Conservation (phyloP, 2,888 invertebrate genomes). For the Papilio gigon region DNA sequence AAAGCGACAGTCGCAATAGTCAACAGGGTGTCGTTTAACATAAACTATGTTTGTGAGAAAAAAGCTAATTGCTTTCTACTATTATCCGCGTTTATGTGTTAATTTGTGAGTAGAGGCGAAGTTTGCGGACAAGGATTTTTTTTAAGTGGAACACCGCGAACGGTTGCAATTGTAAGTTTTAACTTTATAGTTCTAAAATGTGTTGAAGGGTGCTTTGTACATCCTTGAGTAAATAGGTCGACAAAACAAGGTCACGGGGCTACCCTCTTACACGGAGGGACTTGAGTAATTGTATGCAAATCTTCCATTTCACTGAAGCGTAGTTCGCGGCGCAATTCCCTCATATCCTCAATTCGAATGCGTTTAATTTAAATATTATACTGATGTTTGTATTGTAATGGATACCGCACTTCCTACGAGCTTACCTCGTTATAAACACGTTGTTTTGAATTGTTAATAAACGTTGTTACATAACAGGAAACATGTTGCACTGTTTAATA, state of each 20-base stretch:
- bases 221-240: constrained; percentile 13
- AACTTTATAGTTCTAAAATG: no score
- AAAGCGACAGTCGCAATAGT: no score
- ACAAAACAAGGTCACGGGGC: not conserved
- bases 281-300: constrained; percentile 3
- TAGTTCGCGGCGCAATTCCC: constrained; percentile 23
- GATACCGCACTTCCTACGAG: constrained; percentile 31
- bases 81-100: no score
- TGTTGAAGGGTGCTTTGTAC: no score
- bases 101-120: no score
- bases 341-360: constrained; percentile 28
- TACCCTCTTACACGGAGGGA: not conserved
- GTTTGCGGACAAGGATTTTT: no score
- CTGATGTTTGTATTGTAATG: constrained; percentile 37
- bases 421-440: constrained; percentile 27
- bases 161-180: no score
- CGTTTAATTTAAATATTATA: constrained; percentile 21
- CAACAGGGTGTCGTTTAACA: no score
- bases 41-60: no score
- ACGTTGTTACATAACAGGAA: constrained; percentile 29
- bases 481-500: not conserved
- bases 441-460: no score
- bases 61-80: no score
- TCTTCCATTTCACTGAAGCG: not conserved
- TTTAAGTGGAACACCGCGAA: no score